These are phyloP conservation scores for Eleginops maclovinus DNA, from an alignment of 2,113 vertebrate species.

Conservation along the genomic window DNA sequence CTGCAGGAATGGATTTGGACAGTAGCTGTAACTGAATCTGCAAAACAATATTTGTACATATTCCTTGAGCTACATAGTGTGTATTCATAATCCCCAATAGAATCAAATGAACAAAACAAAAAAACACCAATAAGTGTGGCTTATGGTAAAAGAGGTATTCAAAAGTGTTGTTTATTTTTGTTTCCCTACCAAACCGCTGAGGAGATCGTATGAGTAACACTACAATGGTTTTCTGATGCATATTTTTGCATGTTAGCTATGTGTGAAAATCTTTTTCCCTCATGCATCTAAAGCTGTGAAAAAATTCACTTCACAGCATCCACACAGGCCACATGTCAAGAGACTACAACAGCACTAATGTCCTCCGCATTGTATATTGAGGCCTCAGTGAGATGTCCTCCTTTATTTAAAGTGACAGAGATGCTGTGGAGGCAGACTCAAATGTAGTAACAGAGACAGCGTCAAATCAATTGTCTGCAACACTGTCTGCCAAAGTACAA, in stretches of 20 bases:
- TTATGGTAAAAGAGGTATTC: neutral
- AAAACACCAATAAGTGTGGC: neutral
- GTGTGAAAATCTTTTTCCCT: neutral
- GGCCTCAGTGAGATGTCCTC: slow-evolving; percentile 35
- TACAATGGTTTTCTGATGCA: neutral
- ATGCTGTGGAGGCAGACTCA: slow-evolving; percentile 47
- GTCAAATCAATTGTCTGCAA: slow-evolving; percentile 51
- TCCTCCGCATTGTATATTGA: slow-evolving; percentile 20
- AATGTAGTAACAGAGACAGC: slow-evolving; percentile 42
- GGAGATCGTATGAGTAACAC: neutral
- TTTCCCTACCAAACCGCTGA: neutral
- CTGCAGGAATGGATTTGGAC: neutral
- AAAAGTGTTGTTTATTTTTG: neutral
- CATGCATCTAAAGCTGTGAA: slow-evolving; percentile 28
- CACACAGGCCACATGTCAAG: slow-evolving; percentile 39
- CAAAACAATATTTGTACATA: neutral
- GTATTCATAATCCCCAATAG: neutral
- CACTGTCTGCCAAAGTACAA: slow-evolving; percentile 28
- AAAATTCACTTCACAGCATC: slow-evolving; percentile 54
- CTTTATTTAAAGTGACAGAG: slow-evolving; percentile 70
- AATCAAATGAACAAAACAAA: neutral
- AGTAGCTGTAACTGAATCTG: neutral
- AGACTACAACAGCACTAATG: slow-evolving; percentile 23
- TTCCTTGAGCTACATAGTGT: neutral
- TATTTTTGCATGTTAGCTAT: neutral